phyloP scores from a whole-genome alignment of 2,888 invertebrate genomes.

The Lithophane socia region DNA sequence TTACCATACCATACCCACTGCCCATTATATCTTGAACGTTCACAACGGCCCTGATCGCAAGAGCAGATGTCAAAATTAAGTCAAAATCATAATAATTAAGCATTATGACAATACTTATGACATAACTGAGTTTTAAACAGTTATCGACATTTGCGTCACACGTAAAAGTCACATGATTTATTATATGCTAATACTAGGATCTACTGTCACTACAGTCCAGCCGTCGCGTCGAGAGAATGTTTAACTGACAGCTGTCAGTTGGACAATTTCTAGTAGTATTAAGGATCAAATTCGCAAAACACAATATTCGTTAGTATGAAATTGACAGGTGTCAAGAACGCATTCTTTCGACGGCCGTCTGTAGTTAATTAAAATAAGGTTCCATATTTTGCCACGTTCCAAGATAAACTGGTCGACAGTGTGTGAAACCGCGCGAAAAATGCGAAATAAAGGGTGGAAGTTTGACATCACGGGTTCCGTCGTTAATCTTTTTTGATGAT shows the following conservation, averaged over 20 bases:
- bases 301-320: no score
- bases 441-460: constrained; percentile 63
- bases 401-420: constrained; percentile 5
- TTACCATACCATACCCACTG: constrained; percentile 17
- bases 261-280: no score
- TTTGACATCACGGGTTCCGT: constrained; percentile 59
- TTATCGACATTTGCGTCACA: background rate
- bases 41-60: background rate
- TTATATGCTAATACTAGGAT: no score
- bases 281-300: no score
- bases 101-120: no score
- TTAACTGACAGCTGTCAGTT: no score
- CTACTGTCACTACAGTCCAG: no score
- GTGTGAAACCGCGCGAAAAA: constrained; percentile 58
- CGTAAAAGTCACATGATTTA: background rate
- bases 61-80: background rate
- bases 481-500: constrained; percentile 68
- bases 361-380: constrained; percentile 1
- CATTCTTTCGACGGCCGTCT: no score
- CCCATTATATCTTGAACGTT: constrained; percentile 17
- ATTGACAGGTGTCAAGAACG: no score
- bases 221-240: no score
- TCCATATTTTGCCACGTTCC: background rate
- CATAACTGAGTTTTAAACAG: background rate
- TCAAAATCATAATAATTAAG: background rate